A percentile compares a stretch with the other conserved stretches of the same genome.
phyloP scores from a whole-genome alignment of 2,797 vertebrate species.

The Sitta carolinensis region DNA sequence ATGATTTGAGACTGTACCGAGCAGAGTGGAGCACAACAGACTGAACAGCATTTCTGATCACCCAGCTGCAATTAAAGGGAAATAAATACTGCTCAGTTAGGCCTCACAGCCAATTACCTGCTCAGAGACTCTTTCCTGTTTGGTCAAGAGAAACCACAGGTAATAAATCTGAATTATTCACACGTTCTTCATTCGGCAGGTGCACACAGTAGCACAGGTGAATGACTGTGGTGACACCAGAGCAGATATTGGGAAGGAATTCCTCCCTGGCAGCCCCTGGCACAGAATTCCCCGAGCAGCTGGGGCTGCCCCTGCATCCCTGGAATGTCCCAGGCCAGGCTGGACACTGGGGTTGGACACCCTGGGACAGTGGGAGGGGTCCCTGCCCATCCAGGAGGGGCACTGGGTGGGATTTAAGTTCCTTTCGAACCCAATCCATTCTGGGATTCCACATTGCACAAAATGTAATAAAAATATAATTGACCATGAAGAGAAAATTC shows the following conservation, averaged over 20 bases:
- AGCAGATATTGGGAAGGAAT: background rate
- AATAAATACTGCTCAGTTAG: background rate
- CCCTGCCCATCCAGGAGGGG: background rate
- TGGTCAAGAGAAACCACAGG: background rate
- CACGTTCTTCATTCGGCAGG: background rate
- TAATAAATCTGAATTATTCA: background rate
- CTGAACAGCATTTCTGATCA: background rate
- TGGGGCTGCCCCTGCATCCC: background rate
- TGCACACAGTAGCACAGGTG: background rate
- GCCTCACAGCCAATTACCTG: background rate
- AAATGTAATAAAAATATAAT: accelerated
- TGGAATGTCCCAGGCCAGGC: background rate
- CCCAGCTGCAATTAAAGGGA: background rate
- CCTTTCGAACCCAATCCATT: background rate
- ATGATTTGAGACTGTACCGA: accelerated
- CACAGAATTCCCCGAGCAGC: background rate
- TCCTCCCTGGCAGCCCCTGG: background rate
- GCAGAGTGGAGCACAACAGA: background rate
- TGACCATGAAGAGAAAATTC: background rate
- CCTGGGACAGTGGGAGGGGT: background rate
- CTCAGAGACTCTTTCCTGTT: background rate
- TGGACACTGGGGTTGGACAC: background rate
- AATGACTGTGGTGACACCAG: background rate
- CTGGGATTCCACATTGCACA: too few relatives aligned
- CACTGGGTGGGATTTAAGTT: accelerated